Evolutionary conservation across 2,888 invertebrate genomes (phyloP).

Genomic region (Halictus ligatus): DNA sequence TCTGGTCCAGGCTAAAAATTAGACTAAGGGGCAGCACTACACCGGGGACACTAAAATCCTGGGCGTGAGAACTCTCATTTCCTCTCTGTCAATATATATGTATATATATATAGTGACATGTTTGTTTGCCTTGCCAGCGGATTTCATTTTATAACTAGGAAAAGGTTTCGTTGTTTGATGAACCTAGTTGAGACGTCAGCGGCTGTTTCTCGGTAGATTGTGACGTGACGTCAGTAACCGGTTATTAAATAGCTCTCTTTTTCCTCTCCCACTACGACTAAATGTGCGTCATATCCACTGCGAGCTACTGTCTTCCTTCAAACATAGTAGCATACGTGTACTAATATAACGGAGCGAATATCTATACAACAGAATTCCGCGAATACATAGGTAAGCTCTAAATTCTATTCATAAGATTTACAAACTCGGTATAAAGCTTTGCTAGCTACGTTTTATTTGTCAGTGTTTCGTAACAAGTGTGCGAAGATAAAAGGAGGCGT

Average conservation of each 20-base stretch:
- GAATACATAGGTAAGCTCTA: conserved; percentile 38
- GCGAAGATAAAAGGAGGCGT: conserved; percentile 27
- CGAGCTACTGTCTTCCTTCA: background rate
- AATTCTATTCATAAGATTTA: background rate
- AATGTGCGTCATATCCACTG: background rate
- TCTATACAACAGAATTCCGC: conserved; percentile 16
- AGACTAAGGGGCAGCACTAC: no score
- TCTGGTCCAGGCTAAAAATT: no score
- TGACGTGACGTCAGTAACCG: conserved; percentile 18
- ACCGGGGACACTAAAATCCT: no score
- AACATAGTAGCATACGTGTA: background rate
- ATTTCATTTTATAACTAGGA: background rate
- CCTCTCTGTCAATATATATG: no score
- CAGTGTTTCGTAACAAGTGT: conserved; percentile 43
- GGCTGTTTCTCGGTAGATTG: background rate
- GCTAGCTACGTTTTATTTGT: conserved; percentile 3
- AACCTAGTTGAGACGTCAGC: conserved; percentile 2
- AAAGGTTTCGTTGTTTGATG: background rate
- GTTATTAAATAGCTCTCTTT: background rate
- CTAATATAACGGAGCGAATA: background rate
- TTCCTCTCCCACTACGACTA: conserved; percentile 14
- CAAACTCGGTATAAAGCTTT: conserved; percentile 22
- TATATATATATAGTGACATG: background rate
- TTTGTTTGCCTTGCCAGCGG: background rate
- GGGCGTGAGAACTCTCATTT: no score